Conservation (phyloP, 2,797 vertebrate species). For the Florisuga fusca region DNA sequence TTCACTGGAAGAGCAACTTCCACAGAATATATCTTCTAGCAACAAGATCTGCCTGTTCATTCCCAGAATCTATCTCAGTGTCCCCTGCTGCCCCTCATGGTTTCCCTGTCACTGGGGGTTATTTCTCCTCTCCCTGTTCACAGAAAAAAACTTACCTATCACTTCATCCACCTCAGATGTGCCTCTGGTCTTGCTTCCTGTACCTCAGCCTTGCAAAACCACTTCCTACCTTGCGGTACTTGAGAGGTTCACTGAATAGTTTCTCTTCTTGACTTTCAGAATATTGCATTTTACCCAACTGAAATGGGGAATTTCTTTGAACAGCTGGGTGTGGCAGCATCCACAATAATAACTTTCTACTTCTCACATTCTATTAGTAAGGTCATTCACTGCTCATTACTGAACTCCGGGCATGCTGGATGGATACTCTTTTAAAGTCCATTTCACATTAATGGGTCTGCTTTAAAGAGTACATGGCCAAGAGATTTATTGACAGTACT, state of each 20-base stretch:
- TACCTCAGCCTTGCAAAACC: background rate
- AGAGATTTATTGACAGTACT: background rate
- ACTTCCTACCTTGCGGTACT: background rate
- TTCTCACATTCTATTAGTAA: background rate
- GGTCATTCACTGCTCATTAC: background rate
- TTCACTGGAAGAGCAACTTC: background rate
- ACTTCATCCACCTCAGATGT: background rate
- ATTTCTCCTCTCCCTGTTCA: background rate
- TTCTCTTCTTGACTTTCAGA: background rate
- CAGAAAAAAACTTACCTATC: background rate
- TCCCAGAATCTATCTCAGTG: rapidly evolving
- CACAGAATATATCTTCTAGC: background rate
- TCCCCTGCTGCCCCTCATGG: background rate
- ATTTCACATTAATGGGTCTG: background rate
- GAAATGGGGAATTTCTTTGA: background rate
- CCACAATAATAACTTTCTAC: background rate
- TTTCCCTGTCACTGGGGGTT: background rate
- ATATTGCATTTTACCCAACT: background rate
- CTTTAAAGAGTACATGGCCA: background rate
- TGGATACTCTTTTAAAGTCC: background rate
- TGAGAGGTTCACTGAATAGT: background rate
- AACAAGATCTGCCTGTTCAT: background rate
- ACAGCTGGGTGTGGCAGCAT: background rate
- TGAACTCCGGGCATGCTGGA: background rate
- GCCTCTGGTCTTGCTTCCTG: background rate